Percentiles rank a stretch among this genome's conserved stretches.
Evolutionary conservation across 35 echinoderm and acorn worm species (phyloP).

Genomic region (Anneissia japonica): DNA sequence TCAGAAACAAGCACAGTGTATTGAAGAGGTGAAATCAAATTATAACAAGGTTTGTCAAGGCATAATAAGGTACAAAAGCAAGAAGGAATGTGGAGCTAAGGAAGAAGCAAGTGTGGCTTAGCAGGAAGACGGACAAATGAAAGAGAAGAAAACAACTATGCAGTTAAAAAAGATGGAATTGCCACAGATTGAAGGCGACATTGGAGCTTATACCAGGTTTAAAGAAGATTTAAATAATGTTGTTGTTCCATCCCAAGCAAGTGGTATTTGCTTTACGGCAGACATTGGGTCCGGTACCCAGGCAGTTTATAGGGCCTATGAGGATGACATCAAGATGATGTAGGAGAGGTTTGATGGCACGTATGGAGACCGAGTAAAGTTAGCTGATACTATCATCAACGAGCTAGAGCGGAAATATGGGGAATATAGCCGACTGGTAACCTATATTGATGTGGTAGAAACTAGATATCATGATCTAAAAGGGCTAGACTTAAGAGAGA

Average conservation of each 20-base stretch:
- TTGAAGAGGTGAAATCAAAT: not conserved
- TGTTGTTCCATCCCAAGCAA: constrained; percentile 5
- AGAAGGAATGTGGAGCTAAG: too few species aligned
- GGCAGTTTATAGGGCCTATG: constrained; percentile 12
- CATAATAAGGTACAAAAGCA: not conserved
- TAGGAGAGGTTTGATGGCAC: constrained; percentile 33
- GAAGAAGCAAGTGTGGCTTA: not conserved
- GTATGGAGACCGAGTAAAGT: constrained; percentile 35
- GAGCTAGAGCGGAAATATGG: constrained; percentile 32
- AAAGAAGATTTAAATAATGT: constrained; percentile 33
- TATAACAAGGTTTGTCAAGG: constrained; percentile 5
- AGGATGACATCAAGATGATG: constrained; percentile 13
- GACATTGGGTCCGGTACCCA: not conserved
- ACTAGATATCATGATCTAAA: constrained; percentile 32
- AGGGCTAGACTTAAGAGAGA: constrained; percentile 17
- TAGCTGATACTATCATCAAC: constrained; percentile 17
- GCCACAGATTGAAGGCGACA: constrained; percentile 14
- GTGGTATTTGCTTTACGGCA: constrained; percentile 3
- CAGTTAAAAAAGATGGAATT: constrained; percentile 34
- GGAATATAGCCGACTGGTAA: constrained; percentile 11
- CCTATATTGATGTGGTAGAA: constrained; percentile 23
- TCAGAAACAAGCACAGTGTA: not conserved
- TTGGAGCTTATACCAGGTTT: too few species aligned
- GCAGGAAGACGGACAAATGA: too few species aligned
- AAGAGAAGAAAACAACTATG: not conserved